phyloP scores from a whole-genome alignment of 1,140 invertebrate genomes.

The Neodiprion lecontei region DNA sequence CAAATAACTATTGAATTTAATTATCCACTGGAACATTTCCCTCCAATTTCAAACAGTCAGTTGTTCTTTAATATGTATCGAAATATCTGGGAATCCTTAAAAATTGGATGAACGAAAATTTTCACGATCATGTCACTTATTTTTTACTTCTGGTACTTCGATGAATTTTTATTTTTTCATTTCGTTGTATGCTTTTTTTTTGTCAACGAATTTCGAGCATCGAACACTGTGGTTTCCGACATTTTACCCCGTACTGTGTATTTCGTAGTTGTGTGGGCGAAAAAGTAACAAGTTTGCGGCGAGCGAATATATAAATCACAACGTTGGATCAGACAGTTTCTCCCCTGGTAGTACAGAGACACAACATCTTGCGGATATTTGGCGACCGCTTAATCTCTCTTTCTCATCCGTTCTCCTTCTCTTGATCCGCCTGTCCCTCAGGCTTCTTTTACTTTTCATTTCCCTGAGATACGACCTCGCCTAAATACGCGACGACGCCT shows the following conservation, averaged over 20 bases:
- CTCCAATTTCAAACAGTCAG: no score
- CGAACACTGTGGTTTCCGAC: no score
- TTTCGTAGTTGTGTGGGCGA: background rate
- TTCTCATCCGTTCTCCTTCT: background rate
- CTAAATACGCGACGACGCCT: slow-evolving; percentile 33
- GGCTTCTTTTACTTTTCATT: slow-evolving; percentile 9
- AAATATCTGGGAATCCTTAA: no score
- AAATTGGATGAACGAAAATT: no score
- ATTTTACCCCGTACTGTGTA: background rate
- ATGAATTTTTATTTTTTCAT: no score
- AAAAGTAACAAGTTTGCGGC: background rate
- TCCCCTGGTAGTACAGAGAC: slow-evolving; percentile 8
- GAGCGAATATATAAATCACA: slow-evolving; percentile 2
- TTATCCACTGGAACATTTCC: no score
- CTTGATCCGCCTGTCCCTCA: slow-evolving; percentile 2
- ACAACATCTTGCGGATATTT: slow-evolving; percentile 1
- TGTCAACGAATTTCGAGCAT: no score
- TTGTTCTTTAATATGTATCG: no score
- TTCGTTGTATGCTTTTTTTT: no score
- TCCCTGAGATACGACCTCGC: slow-evolving; percentile 25
- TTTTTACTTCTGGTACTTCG: no score
- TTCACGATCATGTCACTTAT: no score
- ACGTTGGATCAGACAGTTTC: slow-evolving; percentile 28
- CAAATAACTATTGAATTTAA: no score
- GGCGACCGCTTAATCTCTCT: slow-evolving; percentile 35